Evolutionary conservation across 2,888 invertebrate genomes (phyloP), one percentile per base, ranked within the genome.

Genomic region (Agapetus fuscipes): DNA sequence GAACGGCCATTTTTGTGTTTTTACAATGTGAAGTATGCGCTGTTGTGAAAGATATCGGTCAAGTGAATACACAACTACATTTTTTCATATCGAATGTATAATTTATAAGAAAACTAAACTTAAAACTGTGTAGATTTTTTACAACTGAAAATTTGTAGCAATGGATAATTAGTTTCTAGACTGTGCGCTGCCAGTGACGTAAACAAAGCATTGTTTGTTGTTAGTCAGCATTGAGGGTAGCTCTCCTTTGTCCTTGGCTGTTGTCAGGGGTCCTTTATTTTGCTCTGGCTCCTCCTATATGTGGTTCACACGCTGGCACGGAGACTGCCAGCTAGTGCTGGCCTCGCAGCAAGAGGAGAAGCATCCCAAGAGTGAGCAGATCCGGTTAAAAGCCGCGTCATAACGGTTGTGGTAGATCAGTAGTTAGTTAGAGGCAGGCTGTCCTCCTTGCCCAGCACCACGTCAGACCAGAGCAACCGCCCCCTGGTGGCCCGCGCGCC

Each of bases 391-490:
- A 27, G 17, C 20, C 24, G 20, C 26, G 17, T 17, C 27, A 17
- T 42, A 34, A 20, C 42, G 14, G 17, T 31, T 16, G 28, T 30
- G 26, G n/a, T n/a, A n/a, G n/a, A n/a, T n/a, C n/a, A n/a, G n/a
- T n/a, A n/a, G n/a, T n/a, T n/a, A n/a, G n/a, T n/a, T n/a, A n/a
- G n/a, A n/a, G 34, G 11, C 39, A 34, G 13, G 27, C 37, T 44
- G 41, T 36, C 41, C 32, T 43, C 46, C 33, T 43, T 36, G 52
- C 46, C 33, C 43, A 38, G 52, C 48, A 64, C 61, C 61, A 67
- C 69, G 68, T 66, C 66, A 51, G 68, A 67, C 56, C 66, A 61
- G 52, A 68, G 69, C 62, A 67, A 56, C 51, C 66, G 66, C 52
- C 68, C 69, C 36, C 61, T 67, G 64, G 66, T 67, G 68, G 67